Percentiles rank a stretch among this genome's conserved stretches.
Conservation (phyloP, 2,797 vertebrate genomes). For the Huso huso region DNA sequence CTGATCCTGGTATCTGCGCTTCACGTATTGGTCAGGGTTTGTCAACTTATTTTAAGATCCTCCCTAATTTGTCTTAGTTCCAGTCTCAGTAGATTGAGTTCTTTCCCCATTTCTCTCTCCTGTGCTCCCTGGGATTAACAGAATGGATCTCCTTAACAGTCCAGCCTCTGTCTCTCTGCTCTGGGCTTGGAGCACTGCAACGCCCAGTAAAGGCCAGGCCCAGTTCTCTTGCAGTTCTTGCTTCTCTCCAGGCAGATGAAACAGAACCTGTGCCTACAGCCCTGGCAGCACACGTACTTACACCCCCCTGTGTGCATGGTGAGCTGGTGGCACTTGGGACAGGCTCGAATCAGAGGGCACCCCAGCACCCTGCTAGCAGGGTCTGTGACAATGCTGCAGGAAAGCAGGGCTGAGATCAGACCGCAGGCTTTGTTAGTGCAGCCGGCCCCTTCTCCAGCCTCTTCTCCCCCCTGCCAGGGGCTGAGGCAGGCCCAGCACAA, state of each 20-base stretch:
- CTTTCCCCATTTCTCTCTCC: too few relatives aligned
- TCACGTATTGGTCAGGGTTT: too few relatives aligned
- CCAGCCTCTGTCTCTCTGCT: slow-evolving; percentile 25
- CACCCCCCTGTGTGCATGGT: slow-evolving; percentile 27
- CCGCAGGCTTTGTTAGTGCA: slow-evolving; percentile 30
- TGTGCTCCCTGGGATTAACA: too few relatives aligned
- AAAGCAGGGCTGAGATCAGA: slow-evolving; percentile 23
- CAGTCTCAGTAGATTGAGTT: too few relatives aligned
- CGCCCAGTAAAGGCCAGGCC: slow-evolving; percentile 12
- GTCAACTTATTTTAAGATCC: too few relatives aligned
- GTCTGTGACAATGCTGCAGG: slow-evolving; percentile 22
- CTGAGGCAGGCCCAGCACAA: slow-evolving; percentile 28
- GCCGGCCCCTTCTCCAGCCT: background rate
- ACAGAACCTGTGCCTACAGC: slow-evolving; percentile 22
- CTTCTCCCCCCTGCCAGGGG: slow-evolving; percentile 11
- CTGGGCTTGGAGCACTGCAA: slow-evolving; percentile 21
- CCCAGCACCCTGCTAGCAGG: slow-evolving; percentile 16
- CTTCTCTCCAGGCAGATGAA: slow-evolving; percentile 28
- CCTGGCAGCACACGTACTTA: slow-evolving; percentile 19
- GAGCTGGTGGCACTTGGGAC: slow-evolving; percentile 30
- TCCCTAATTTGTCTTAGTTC: too few relatives aligned
- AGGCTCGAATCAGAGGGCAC: slow-evolving; percentile 35
- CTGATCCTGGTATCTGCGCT: too few relatives aligned
- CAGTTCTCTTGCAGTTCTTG: slow-evolving; percentile 5
- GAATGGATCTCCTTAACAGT: too few relatives aligned